Conservation (phyloP, 2,113 vertebrate species). For the Nothocercus julius region DNA sequence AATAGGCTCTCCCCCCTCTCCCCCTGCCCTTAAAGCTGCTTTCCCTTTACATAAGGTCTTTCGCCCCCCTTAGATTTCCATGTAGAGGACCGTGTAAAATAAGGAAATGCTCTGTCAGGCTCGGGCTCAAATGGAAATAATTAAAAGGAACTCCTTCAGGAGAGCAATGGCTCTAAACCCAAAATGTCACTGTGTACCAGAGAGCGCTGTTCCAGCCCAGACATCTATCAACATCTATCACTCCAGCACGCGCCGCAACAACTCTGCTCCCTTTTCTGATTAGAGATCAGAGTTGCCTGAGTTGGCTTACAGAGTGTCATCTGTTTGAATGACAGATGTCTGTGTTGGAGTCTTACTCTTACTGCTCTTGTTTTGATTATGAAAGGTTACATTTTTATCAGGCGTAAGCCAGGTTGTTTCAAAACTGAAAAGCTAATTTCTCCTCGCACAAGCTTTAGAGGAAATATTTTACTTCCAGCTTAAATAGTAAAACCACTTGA, state of each 20-base stretch:
- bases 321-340: conserved; percentile 82
- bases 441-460: background rate
- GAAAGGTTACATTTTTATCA: conserved; percentile 16
- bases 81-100: background rate
- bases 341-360: conserved; percentile 68
- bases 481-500: conserved; percentile 33
- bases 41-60: background rate
- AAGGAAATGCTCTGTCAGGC: background rate
- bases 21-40: conserved; percentile 23
- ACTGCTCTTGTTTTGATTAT: conserved; percentile 69
- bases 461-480: conserved; percentile 4
- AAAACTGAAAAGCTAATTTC: background rate
- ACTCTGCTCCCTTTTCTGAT: conserved; percentile 76
- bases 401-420: background rate
- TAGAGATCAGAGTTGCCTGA: conserved; percentile 81
- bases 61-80: conserved; percentile 15
- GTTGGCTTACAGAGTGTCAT: conserved; percentile 79
- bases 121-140: conserved; percentile 54
- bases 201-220: conserved; percentile 51
- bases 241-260: conserved; percentile 62
- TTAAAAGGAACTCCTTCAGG: conserved; percentile 60
- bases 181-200: conserved; percentile 43
- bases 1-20: background rate
- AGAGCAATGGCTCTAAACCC: conserved; percentile 50
- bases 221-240: conserved; percentile 75